These are phyloP conservation scores for Xylota segnis DNA, from an alignment of 2,888 invertebrate species.

Conservation along the genomic window DNA sequence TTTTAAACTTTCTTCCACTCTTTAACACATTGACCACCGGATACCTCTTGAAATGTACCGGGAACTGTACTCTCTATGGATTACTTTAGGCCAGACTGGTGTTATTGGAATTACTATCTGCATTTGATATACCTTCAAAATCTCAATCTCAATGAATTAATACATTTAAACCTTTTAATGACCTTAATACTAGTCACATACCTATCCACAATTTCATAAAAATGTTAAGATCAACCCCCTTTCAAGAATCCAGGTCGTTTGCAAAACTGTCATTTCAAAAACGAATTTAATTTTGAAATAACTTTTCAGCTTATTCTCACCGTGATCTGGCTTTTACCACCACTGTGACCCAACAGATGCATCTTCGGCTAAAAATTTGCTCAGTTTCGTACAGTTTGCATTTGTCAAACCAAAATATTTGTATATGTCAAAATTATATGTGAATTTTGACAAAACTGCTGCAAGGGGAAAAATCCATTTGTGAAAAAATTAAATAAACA, in stretches of 20 bases:
- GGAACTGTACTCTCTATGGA: too few species aligned
- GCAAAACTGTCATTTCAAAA: not conserved
- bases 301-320: not conserved
- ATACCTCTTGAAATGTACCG: too few species aligned
- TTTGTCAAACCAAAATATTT: conserved; percentile 68
- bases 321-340: not conserved
- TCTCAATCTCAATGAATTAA: too few species aligned
- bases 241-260: not conserved
- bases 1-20: too few species aligned
- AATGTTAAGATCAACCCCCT: too few species aligned
- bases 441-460: conserved; percentile 64
- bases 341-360: conserved; percentile 36
- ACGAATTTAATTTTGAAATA: not conserved
- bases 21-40: too few species aligned
- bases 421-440: conserved; percentile 66
- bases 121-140: too few species aligned
- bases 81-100: too few species aligned
- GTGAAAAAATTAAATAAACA: conserved; percentile 60
- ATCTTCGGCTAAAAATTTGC: conserved; percentile 41
- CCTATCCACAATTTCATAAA: too few species aligned
- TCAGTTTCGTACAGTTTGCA: conserved; percentile 59
- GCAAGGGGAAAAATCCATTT: conserved; percentile 61
- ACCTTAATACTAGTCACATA: too few species aligned
- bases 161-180: too few species aligned
- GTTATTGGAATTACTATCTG: too few species aligned